Base-by-base conservation (phyloP, 2,888 invertebrate species). In the Polydrusus cervinus region DNA sequence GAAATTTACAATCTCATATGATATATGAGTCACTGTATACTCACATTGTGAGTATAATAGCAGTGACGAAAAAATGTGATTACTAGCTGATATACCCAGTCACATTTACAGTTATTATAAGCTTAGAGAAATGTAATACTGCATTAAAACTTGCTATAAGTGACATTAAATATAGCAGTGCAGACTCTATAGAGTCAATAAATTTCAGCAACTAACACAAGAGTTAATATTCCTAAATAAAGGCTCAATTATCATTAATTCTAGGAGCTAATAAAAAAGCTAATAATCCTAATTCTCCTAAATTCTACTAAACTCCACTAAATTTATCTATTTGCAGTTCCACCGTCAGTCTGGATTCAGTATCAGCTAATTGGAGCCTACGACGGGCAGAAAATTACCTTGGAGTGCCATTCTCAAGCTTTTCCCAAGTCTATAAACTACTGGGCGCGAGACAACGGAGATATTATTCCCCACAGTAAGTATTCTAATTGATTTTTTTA, bases 331-430 rank as follows among this genome's bases (percentile, higher is more conserved):
- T 38, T 84, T 85, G 38, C 88, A 94, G 94, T 94, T 86, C 89
- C 92, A 0, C 94, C 94, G 1, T 91, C 92, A 85, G 92, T 94
- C 61, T 92, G 91, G 90, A 92, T 93, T 16, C 92, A 92, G 62
- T 91, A 93, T 80, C 93, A 93, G 79, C 89, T 94, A 34, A 90
- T 94, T 9, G 92, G 94, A 1, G 93, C 92, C 0, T 90, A 91
- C 62, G 88, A 91, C 43, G 93, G 92, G 1, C 91, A 92, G 67
- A 89, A 91, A 71, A 91, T 93, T 77, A 91, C 92, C 0, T 87
- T 94, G 57, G 93, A 93, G 79, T 94, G 94, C 84, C 90, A 91
- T 53, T 93, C 93, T 0, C 94, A 94, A 83, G 93, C 94, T 0
- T 93, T 90, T 84, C 94, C 94, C 0, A 89, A 90, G 79, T 93